phyloP scores from a whole-genome alignment of 64 coral and sea anemone species.

The Actinia tenebrosa region DNA sequence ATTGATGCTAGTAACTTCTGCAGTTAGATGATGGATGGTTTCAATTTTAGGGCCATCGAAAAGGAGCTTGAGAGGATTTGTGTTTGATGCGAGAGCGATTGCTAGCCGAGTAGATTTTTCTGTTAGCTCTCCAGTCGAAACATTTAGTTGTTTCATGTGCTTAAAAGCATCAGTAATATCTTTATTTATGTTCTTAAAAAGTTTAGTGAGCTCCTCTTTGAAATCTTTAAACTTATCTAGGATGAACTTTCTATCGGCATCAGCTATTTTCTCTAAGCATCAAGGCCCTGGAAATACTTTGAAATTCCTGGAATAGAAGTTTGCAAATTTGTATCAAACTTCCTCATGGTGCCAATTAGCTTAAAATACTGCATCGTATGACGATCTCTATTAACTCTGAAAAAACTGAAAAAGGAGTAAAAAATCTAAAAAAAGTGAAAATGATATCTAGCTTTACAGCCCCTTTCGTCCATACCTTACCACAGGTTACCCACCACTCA shows the following conservation, averaged over 20 bases:
- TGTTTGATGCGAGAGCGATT: background rate
- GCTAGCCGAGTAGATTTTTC: background rate
- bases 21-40: background rate
- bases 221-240: conserved; percentile 1
- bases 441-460: no score
- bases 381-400: no score
- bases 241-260: conserved; percentile 5
- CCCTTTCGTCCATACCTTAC: background rate
- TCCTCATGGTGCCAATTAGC: no score
- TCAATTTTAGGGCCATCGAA: background rate
- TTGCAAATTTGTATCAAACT: background rate
- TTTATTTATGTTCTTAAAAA: background rate
- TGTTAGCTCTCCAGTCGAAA: background rate
- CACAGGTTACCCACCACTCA: background rate
- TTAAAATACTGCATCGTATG: no score
- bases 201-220: background rate
- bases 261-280: conserved; percentile 19
- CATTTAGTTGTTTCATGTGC: background rate
- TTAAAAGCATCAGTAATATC: background rate
- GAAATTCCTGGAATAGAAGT: conserved; percentile 1
- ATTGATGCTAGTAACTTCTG: background rate
- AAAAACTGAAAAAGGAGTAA: background rate
- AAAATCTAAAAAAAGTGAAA: background rate
- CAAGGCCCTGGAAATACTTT: conserved; percentile 23
- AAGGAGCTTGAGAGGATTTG: conserved; percentile 13